Evolutionary conservation across 2,888 invertebrate genomes (phyloP), one percentile per base, ranked within the genome.

Genomic region (Pterobdella sp.): DNA sequence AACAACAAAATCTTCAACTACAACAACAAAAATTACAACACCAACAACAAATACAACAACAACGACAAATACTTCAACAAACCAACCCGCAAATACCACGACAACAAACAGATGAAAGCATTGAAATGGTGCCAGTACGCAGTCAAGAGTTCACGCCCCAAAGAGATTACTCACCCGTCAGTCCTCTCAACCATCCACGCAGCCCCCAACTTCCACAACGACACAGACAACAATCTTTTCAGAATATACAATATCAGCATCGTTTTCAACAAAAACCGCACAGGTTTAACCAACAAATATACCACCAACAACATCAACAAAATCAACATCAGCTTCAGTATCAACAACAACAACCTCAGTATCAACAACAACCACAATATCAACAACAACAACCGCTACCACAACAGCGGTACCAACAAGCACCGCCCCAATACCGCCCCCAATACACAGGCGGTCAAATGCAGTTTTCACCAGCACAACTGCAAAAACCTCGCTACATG

Each of bases 351-450:
- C 60, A 2, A 34, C 31, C 35, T 29, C 68, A 68, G 29, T 42
- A 68, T 2, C 36, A 68, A 68, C 68, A 42, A 68, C 68, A 68
- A 42, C 68, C 35, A 42, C 68, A 68, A 37, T 26, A 37, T 10
- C 68, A 68, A 42, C 68, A 68, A 35, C 36, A 68, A 42, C 10
- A 68, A 35, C 42, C 35, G n/a, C 37, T 37, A 3, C 10, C 35
- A 7, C 37, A 68, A 7, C 37, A 42, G 29, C 68, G 37, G 37
- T 42, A 68, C n/a, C 68, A 68, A 3, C 68, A 68, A 4, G n/a
- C 32, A 31, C 69, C 37, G 69, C 69, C n/a, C n/a, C n/a, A n/a
- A n/a, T n/a, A n/a, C n/a, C n/a, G n/a, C n/a, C n/a, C n/a, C n/a
- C n/a, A n/a, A n/a, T n/a, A n/a, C n/a, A n/a, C n/a, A n/a, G n/a